These are phyloP conservation scores for Neodontobutis hainanensis DNA, from an alignment of 2,113 vertebrate species.

Conservation along the genomic window DNA sequence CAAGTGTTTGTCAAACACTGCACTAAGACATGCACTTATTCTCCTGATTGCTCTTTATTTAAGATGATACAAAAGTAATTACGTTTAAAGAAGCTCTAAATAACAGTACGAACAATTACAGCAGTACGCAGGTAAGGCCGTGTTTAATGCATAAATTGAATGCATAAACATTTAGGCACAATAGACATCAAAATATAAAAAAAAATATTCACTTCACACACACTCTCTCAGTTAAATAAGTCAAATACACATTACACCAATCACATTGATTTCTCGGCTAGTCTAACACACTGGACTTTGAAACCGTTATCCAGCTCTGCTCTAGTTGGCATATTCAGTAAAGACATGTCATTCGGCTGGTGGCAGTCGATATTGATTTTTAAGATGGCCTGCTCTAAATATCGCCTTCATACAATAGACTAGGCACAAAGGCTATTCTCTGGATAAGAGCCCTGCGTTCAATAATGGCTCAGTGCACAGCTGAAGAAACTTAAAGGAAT, in stretches of 20 bases:
- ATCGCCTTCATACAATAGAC: slow-evolving; percentile 48
- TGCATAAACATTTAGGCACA: background rate
- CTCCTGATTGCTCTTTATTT: slow-evolving; percentile 29
- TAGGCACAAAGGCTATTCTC: slow-evolving; percentile 58
- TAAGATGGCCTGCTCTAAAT: slow-evolving; percentile 54
- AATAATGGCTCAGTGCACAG: slow-evolving; percentile 31
- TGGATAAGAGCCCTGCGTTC: slow-evolving; percentile 40
- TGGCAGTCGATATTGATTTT: slow-evolving; percentile 73
- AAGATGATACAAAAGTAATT: slow-evolving; percentile 23
- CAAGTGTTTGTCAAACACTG: slow-evolving; percentile 33
- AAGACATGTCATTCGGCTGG: slow-evolving; percentile 62
- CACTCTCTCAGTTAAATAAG: slow-evolving; percentile 26
- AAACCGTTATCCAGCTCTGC: slow-evolving; percentile 49
- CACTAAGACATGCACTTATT: slow-evolving; percentile 25
- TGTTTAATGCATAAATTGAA: background rate
- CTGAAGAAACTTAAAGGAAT: slow-evolving; percentile 49
- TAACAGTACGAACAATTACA: background rate
- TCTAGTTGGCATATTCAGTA: slow-evolving; percentile 61
- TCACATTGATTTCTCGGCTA: slow-evolving; percentile 44
- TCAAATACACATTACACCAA: slow-evolving; percentile 19
- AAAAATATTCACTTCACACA: background rate
- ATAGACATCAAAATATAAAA: background rate
- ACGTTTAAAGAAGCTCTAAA: background rate
- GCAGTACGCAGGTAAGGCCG: background rate
- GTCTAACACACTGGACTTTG: slow-evolving; percentile 47